Conservation (phyloP, 2,888 invertebrate genomes). For the Hermaeophaga mercurialis region DNA sequence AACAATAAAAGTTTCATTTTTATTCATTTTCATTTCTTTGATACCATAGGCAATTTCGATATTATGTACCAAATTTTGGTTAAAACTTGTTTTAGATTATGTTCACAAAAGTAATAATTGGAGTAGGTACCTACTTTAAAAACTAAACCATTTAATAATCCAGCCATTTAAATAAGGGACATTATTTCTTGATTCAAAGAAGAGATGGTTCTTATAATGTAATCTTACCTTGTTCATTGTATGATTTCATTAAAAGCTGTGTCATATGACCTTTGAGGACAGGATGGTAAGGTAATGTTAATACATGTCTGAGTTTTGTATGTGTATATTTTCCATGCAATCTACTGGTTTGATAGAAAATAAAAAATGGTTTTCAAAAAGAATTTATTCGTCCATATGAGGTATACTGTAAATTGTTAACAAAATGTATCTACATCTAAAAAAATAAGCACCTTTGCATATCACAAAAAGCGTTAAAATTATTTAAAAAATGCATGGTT, state of each 20-base stretch:
- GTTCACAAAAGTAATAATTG: too few relatives aligned
- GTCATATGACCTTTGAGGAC: constrained; percentile 12
- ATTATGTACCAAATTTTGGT: too few relatives aligned
- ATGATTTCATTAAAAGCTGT: neutral
- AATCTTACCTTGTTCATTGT: constrained; percentile 1
- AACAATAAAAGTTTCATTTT: too few relatives aligned
- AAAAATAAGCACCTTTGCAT: constrained; percentile 15
- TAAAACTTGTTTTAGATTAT: too few relatives aligned
- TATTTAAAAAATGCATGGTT: constrained; percentile 16
- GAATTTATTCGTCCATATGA: constrained; percentile 20
- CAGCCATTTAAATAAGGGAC: too few relatives aligned
- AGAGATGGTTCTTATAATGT: neutral
- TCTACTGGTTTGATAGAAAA: constrained; percentile 4
- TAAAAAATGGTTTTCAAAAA: constrained; percentile 21
- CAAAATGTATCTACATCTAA: constrained; percentile 9
- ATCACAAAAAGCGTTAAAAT: constrained; percentile 18
- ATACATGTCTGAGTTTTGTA: constrained; percentile 32
- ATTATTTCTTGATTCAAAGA: too few relatives aligned
- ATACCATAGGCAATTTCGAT: too few relatives aligned
- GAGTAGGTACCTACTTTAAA: too few relatives aligned
- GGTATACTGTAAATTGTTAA: constrained; percentile 15
- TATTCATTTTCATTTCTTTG: too few relatives aligned
- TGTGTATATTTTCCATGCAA: constrained; percentile 33
- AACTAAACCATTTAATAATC: too few relatives aligned
- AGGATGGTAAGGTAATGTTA: constrained; percentile 30